Conservation (phyloP, 2,113 vertebrate species). For the Leucopternis melanops region DNA sequence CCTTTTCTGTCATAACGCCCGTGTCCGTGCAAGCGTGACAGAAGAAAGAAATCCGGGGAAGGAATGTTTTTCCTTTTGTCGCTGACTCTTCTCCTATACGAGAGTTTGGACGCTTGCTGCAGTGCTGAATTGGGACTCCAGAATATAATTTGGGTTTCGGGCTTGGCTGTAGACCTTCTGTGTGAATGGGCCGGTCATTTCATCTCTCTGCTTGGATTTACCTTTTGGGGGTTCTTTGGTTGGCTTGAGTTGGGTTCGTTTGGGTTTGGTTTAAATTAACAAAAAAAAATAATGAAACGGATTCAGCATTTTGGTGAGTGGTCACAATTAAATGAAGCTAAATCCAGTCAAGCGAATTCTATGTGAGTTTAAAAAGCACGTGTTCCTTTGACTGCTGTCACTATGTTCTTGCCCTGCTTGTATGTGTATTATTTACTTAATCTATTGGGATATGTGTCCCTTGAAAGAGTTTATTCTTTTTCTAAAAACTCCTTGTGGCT, state of each 20-base stretch:
- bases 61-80: not conserved
- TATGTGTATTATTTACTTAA: fast-evolving
- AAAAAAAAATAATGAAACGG: not conserved
- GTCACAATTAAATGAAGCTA: not conserved
- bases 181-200: not conserved
- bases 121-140: not conserved
- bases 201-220: too few species aligned
- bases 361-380: fast-evolving
- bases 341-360: not conserved
- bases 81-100: fast-evolving
- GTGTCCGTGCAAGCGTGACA: not conserved
- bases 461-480: not conserved
- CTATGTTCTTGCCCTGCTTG: fast-evolving
- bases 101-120: not conserved
- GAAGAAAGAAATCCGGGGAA: not conserved
- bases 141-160: not conserved
- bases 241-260: not conserved
- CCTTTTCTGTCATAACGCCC: not conserved
- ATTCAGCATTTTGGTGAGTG: not conserved
- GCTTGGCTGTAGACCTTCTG: not conserved
- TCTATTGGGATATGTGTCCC: fast-evolving
- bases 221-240: not conserved
- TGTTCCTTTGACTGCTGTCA: not conserved
- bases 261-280: not conserved
- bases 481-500: not conserved